Evolutionary conservation across 2,113 vertebrate species (phyloP).

Genomic region (Aptenodytes forsteri): DNA sequence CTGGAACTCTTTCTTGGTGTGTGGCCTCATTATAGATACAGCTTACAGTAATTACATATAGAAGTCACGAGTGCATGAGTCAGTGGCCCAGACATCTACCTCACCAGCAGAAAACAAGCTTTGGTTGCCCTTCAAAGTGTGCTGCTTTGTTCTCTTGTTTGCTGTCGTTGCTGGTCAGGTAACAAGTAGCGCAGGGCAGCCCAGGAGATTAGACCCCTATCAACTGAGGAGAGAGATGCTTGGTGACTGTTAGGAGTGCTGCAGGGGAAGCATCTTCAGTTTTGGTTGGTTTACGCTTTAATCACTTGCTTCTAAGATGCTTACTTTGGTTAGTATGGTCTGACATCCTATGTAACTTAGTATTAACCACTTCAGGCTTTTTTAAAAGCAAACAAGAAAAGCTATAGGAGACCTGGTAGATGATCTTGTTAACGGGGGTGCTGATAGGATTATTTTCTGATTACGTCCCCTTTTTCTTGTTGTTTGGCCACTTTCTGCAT

Average conservation of each 20-base stretch:
- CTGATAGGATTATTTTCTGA: not conserved
- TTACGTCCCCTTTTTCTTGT: not conserved
- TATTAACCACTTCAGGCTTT: not conserved
- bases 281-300: not conserved
- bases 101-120: not conserved
- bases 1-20: not conserved
- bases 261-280: not conserved
- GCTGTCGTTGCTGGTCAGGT: not conserved
- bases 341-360: not conserved
- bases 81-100: not conserved
- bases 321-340: not conserved
- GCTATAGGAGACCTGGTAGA: not conserved
- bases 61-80: not conserved
- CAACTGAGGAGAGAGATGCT: not conserved
- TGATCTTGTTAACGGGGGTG: not conserved
- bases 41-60: not conserved
- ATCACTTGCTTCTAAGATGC: not conserved
- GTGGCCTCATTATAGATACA: not conserved
- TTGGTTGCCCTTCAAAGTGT: not conserved
- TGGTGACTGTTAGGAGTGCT: not conserved
- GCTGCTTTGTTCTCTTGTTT: not conserved
- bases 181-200: not conserved
- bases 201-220: fast-evolving
- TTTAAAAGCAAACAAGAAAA: not conserved
- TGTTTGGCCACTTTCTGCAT: not conserved